Percentiles rank a stretch among this genome's conserved stretches.
These are phyloP conservation scores for Sebastes matsubarae DNA, from an alignment of 2,797 vertebrate genomes.

Conservation along the genomic window DNA sequence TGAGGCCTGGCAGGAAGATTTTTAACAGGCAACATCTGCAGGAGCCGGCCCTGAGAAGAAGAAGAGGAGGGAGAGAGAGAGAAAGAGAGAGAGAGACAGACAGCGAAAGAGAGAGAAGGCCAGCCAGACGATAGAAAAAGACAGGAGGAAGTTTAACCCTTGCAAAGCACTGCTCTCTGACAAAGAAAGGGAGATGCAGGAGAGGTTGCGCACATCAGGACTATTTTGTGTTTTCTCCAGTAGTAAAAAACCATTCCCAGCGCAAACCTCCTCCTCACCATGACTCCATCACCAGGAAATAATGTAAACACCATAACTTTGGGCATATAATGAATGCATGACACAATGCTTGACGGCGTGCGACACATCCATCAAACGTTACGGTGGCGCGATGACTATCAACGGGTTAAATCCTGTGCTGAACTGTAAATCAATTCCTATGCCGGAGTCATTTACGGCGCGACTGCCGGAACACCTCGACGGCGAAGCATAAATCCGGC, in stretches of 20 bases:
- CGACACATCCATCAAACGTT: constrained; percentile 8
- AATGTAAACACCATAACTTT: constrained; percentile 12
- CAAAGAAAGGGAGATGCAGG: background rate
- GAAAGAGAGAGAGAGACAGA: background rate
- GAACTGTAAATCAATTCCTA: constrained; percentile 42
- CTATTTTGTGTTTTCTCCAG: background rate
- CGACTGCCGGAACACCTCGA: constrained; percentile 34
- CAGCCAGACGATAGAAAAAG: constrained; percentile 44
- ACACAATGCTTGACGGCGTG: background rate
- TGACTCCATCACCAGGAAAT: background rate
- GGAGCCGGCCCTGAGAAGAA: constrained; percentile 47
- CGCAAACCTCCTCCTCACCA: background rate
- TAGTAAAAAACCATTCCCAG: background rate
- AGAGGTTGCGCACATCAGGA: background rate
- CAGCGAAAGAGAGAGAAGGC: background rate
- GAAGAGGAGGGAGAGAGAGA: background rate
- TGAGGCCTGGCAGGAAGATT: constrained; percentile 81
- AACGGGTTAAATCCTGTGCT: constrained; percentile 35
- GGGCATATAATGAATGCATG: background rate
- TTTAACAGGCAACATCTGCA: constrained; percentile 82
- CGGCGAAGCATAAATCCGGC: constrained; percentile 46
- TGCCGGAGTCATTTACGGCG: constrained; percentile 28
- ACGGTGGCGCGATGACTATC: background rate
- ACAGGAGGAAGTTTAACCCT: constrained; percentile 60
- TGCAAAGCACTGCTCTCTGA: constrained; percentile 18